Conservation (phyloP, 35 echinoderm and acorn worm genomes). For the Holothuria glaberrima region DNA sequence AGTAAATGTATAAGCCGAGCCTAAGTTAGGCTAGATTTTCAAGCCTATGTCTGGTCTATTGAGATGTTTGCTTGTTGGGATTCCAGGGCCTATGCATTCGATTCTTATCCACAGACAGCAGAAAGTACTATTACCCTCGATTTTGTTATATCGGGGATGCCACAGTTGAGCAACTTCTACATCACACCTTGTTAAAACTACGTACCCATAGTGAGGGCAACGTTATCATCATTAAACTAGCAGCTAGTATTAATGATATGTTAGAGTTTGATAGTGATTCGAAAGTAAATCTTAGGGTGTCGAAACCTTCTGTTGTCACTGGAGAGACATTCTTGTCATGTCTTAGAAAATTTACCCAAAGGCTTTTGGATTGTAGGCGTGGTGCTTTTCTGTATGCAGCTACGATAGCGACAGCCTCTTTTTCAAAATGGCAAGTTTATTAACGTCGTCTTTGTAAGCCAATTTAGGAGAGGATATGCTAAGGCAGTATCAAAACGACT, state of each 20-base stretch:
- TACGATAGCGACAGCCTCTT: not conserved
- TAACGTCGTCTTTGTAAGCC: too few relatives aligned
- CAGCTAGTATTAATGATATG: slow-evolving; percentile 3
- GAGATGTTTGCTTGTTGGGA: not conserved
- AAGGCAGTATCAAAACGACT: too few relatives aligned
- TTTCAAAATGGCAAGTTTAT: too few relatives aligned
- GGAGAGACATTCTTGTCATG: not conserved
- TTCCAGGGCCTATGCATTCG: slow-evolving; percentile 8
- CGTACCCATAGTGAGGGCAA: not conserved
- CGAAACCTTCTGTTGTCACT: not conserved
- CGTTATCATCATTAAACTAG: not conserved
- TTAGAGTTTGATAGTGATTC: not conserved
- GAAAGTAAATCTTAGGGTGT: not conserved
- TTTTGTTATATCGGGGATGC: not conserved
- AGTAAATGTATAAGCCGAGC: too few relatives aligned
- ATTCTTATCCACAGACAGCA: not conserved
- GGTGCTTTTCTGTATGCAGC: not conserved
- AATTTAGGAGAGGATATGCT: too few relatives aligned
- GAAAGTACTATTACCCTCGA: not conserved
- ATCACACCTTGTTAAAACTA: not conserved
- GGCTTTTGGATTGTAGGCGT: not conserved
- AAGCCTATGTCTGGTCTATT: not conserved
- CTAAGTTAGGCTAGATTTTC: too few relatives aligned
- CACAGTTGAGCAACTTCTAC: not conserved
- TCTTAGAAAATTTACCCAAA: not conserved